Base-by-base conservation (phyloP, 1,140 invertebrate species). In the Cardiocondyla obscurior region DNA sequence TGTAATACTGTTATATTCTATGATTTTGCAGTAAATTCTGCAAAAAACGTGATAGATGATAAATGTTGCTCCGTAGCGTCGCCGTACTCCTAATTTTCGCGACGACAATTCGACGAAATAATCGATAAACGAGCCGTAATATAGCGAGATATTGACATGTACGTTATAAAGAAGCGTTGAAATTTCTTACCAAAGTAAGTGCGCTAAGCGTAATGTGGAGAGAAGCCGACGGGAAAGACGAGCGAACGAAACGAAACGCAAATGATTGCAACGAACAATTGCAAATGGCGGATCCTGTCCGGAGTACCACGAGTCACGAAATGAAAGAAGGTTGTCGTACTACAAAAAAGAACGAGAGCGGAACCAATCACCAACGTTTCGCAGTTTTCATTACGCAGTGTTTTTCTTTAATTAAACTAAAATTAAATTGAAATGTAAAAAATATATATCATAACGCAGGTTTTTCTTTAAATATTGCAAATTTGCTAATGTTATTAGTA, bases 241-340 rank as follows among this genome's bases (percentile, higher is more conserved):
- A 8, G 16, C 16, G 14, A 73, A n/a, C 33, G 33, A 36, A 62
- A 62, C 12, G 58, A 62, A 39, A 42, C 22, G 28, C 19, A 74
- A 65, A 65, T 62, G 58, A 76, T 64, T 1, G 51, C 69, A 70
- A 19, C 30, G n/a, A 49, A 49, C 28, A 6, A 76, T 62, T 22
- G 73, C 57, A 76, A 76, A 76, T 76, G 72, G 72, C 58, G 73
- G 33, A 53, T 19, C 16, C 16, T 8, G 25, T 46, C 1, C 14
- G 16, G 10, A 67, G 10, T 46, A 49, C 36, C 60, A 39, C 12
- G 60, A 64, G 25, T 36, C 3, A 16, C 44, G 22, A 0, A 44
- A 19, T 53, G 19, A 33, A 62, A 19, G 2, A 36, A 62, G 58
- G 39, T 14, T 5, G 49, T 42, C 39, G 39, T 42, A 10, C 39